Conservation (phyloP, 2,797 vertebrate genomes). For the Pseudochirops corinnae region DNA sequence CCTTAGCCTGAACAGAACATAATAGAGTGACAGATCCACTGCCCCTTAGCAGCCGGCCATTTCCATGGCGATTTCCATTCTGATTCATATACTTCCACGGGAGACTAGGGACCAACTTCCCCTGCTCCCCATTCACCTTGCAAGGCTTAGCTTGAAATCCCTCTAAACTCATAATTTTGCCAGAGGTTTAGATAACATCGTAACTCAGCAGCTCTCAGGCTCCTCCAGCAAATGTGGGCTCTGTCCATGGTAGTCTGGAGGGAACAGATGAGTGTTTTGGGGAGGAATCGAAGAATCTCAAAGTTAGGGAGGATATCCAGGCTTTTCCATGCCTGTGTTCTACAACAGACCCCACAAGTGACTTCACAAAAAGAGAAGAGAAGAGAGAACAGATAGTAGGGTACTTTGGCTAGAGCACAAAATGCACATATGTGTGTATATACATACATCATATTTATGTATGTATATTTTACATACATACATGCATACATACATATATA, state of each 20-base stretch:
- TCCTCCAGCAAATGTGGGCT: not conserved
- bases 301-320: not conserved
- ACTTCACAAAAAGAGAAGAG: not conserved
- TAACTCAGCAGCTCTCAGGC: constrained; percentile 47
- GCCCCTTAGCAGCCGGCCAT: constrained; percentile 48
- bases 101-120: constrained; percentile 58
- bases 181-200: constrained; percentile 61
- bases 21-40: constrained; percentile 64
- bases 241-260: not conserved
- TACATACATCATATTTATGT: not conserved
- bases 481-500: not conserved
- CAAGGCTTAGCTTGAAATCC: constrained; percentile 68
- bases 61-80: constrained; percentile 60
- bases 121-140: constrained; percentile 65
- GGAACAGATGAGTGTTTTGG: not conserved
- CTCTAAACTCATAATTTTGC: constrained; percentile 50
- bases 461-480: not conserved
- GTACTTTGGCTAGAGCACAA: not conserved
- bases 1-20: constrained; percentile 45
- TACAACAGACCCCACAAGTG: not conserved
- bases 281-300: not conserved
- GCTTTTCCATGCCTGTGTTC: not conserved
- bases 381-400: not conserved
- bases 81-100: constrained; percentile 68
- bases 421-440: not conserved